A percentile compares a stretch with the other conserved stretches of the same genome.
Evolutionary conservation across 1,140 invertebrate species (phyloP).

Genomic region (Notospermus geniculatus): DNA sequence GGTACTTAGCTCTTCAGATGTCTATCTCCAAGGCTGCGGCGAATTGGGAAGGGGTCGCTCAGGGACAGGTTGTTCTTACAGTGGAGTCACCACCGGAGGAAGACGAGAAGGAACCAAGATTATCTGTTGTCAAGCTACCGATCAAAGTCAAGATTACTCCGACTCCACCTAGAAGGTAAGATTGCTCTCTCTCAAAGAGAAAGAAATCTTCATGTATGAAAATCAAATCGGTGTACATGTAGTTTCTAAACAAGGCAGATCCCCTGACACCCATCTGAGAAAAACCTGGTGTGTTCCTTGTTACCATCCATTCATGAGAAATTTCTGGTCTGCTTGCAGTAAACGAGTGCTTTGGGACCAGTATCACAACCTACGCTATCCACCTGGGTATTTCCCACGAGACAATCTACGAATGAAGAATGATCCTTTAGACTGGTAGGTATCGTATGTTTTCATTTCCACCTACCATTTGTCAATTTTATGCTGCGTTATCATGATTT

Average conservation of each 20-base stretch:
- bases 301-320: too few species aligned
- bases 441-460: too few species aligned
- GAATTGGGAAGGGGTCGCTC: conserved; percentile 74
- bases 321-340: conserved; percentile 55
- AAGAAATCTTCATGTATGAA: too few species aligned
- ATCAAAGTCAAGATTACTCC: conserved; percentile 72
- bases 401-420: conserved; percentile 91
- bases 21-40: conserved; percentile 66
- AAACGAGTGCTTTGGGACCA: conserved; percentile 95
- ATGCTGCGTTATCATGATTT: too few species aligned
- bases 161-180: conserved; percentile 65
- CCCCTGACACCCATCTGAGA: too few species aligned
- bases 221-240: not conserved
- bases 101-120: conserved; percentile 58
- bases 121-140: conserved; percentile 75
- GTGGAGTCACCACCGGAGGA: conserved; percentile 75
- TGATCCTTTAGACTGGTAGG: conserved; percentile 88
- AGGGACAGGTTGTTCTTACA: conserved; percentile 81
- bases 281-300: too few species aligned
- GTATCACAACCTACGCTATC: conserved; percentile 93
- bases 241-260: too few species aligned
- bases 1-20: conserved; percentile 83
- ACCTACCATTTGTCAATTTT: too few species aligned
- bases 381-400: conserved; percentile 91
- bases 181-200: too few species aligned